Percentiles rank a stretch among this genome's conserved stretches.
These are phyloP conservation scores for Xanthia togata DNA, from an alignment of 2,888 invertebrate species.

Conservation along the genomic window DNA sequence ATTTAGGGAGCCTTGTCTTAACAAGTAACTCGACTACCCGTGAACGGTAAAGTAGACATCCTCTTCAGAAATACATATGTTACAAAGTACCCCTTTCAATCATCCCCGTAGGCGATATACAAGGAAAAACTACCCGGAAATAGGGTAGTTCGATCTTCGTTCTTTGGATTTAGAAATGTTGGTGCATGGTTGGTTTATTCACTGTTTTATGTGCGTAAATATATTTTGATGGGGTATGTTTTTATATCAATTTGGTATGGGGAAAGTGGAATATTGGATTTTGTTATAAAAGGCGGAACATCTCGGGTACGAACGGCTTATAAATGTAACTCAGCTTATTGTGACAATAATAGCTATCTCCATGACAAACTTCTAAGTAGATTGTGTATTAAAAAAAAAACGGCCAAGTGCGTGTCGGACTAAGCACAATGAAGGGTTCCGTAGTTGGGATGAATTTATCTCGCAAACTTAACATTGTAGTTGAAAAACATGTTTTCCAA, in stretches of 20 bases:
- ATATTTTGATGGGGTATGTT: slow-evolving; percentile 22
- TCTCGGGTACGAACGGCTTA: background rate
- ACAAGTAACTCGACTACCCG: slow-evolving; percentile 5
- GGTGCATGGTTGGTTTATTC: slow-evolving; percentile 36
- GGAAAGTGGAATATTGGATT: background rate
- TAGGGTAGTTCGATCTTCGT: slow-evolving; percentile 56
- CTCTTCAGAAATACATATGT: slow-evolving; percentile 59
- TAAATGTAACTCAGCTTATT: background rate
- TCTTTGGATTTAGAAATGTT: slow-evolving; percentile 30
- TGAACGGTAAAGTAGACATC: slow-evolving; percentile 19
- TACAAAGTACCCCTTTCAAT: slow-evolving; percentile 65
- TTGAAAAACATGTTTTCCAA: too few species aligned
- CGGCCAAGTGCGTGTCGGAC: too few species aligned
- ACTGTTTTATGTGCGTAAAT: slow-evolving; percentile 35
- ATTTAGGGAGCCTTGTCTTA: background rate
- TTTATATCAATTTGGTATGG: slow-evolving; percentile 24
- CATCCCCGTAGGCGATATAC: slow-evolving; percentile 59
- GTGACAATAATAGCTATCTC: background rate
- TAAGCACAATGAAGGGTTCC: too few species aligned
- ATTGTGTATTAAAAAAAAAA: background rate
- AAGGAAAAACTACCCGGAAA: slow-evolving; percentile 62
- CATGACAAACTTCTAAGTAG: background rate
- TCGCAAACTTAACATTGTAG: too few species aligned
- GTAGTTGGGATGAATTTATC: too few species aligned
- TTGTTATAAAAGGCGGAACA: slow-evolving; percentile 2